Evolutionary conservation across 2,888 invertebrate genomes (phyloP).

Genomic region (Hyalella azteca): DNA sequence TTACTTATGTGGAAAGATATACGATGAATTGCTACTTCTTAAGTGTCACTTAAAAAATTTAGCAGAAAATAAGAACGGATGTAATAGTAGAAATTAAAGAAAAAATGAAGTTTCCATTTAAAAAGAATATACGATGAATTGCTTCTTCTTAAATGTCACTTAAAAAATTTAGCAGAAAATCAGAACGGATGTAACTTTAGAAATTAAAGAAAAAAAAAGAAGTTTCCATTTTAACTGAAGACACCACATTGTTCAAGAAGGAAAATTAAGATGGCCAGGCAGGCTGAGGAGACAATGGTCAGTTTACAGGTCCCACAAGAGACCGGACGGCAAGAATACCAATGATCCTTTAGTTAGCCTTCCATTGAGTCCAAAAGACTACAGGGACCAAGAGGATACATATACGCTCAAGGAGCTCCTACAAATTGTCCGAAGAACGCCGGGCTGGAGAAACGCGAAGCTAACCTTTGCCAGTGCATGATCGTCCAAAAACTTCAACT

Average conservation of each 20-base stretch:
- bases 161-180: too few species aligned
- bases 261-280: conserved; percentile 17
- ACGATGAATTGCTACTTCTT: too few species aligned
- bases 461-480: background rate
- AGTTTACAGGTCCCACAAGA: conserved; percentile 38
- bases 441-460: conserved; percentile 12
- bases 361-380: conserved; percentile 39
- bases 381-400: conserved; percentile 12
- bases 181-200: too few species aligned
- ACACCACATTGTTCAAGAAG: background rate
- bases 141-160: too few species aligned
- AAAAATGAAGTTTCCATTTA: too few species aligned
- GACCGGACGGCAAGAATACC: conserved; percentile 17
- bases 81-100: too few species aligned
- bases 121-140: too few species aligned
- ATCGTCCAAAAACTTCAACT: too few species aligned
- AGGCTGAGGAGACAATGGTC: conserved; percentile 35
- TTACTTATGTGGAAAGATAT: too few species aligned
- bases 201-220: too few species aligned
- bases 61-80: too few species aligned
- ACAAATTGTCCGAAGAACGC: conserved; percentile 22
- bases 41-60: too few species aligned
- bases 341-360: conserved; percentile 41
- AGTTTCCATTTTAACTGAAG: background rate
- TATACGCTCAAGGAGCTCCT: background rate